Conservation (phyloP, 2,888 invertebrate genomes). For the Sacculina carcini region DNA sequence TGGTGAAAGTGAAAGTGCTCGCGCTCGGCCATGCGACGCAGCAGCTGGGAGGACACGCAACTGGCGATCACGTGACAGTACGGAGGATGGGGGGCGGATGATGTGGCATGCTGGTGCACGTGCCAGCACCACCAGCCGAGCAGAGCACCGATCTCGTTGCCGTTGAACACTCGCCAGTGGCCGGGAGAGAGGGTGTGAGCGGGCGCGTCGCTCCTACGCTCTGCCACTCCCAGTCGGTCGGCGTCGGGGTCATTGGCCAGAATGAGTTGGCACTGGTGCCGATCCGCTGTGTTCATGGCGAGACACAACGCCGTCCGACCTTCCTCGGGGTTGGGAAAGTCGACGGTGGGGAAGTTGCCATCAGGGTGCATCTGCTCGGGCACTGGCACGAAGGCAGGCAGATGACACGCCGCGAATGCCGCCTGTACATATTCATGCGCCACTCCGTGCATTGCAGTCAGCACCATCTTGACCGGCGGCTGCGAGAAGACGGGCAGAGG, state of each 20-base stretch:
- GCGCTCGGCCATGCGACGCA: slow-evolving; percentile 45
- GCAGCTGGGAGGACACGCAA: slow-evolving; percentile 86
- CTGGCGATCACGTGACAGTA: slow-evolving; percentile 67
- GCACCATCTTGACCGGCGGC: slow-evolving; percentile 22
- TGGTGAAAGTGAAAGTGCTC: slow-evolving; percentile 54
- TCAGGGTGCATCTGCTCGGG: slow-evolving; percentile 58
- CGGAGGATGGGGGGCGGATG: too few species aligned
- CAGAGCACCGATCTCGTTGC: slow-evolving; percentile 81
- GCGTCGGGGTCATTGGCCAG: slow-evolving; percentile 97
- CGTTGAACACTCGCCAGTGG: slow-evolving; percentile 67
- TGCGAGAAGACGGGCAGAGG: slow-evolving; percentile 29
- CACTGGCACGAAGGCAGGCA: slow-evolving; percentile 37
- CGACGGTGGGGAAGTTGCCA: slow-evolving; percentile 90
- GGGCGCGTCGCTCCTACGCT: slow-evolving; percentile 19
- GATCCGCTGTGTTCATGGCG: slow-evolving; percentile 48
- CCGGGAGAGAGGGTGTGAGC: slow-evolving; percentile 22
- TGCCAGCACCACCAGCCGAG: slow-evolving; percentile 78
- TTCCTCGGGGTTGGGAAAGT: slow-evolving; percentile 96
- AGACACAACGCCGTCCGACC: slow-evolving; percentile 49
- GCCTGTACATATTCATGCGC: slow-evolving; percentile 48
- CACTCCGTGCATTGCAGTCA: slow-evolving; percentile 95
- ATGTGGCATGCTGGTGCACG: slow-evolving; percentile 25
- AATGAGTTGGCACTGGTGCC: slow-evolving; percentile 39
- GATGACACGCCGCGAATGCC: slow-evolving; percentile 44
- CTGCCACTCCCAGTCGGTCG: slow-evolving; percentile 78